Evolutionary conservation across 2,113 vertebrate genomes (phyloP), one percentile per base, ranked within the genome.

Genomic region (Rafetus swinhoei): DNA sequence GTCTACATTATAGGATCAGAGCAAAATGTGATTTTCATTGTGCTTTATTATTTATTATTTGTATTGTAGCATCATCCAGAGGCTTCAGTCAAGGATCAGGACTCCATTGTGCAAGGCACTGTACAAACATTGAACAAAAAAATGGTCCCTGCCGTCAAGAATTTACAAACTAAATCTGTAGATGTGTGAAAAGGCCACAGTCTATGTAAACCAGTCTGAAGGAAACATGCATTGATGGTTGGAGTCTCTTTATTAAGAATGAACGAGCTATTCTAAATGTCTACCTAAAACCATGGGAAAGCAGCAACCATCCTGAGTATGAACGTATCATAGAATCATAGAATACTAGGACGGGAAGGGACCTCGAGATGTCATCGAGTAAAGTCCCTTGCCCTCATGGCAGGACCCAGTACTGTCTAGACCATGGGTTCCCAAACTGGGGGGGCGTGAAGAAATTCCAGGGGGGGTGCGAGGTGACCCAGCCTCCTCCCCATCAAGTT

Each of bases 261-360:
- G 93, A 96, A 96, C 79, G 86, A 86, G 65, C 32, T 81, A 54
- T 25, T 95, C 89, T 84, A 94, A 62, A 3, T 92, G 80, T 92
- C 93, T 94, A 69, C 65, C 74, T 93, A 87, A 90, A 93, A 2
- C 90, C 83, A 13, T 88, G 88, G 88, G 83, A 95, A 83, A 83
- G 83, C 84, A 93, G 91, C 65, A 93, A 83, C 85, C 91, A 93
- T 95, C 93, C 92, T 93, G 91, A 84, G 59, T 19, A 32, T 45
- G 79, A 45, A 45, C 6, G 45, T 45, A 5, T 45, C 45, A 45
- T 45, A 45, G 45, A 45, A 45, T 6, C 45, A 45, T 45, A 45
- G 45, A 45, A 45, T 45, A 45, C 4, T 45, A 6, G 45, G 45
- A 45, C 6, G 45, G 45, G 45, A 45, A 45, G 45, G 45, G 45